Evolutionary conservation across 2,888 invertebrate genomes (phyloP).

Genomic region (Entomobrya multifasciata): DNA sequence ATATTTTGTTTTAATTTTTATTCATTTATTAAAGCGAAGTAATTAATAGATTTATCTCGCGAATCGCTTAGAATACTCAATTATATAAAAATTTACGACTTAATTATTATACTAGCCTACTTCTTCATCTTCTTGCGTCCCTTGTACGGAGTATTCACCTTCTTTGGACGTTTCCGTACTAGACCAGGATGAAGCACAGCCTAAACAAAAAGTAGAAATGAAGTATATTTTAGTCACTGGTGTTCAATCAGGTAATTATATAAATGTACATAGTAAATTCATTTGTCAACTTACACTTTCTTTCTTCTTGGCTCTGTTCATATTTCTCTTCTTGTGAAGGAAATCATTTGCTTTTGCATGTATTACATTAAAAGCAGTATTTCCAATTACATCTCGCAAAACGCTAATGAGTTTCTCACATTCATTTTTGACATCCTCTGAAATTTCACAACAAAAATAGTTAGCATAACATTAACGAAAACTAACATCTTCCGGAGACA

Average conservation of each 20-base stretch:
- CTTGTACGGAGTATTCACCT: conserved; percentile 42
- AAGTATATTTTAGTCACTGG: not conserved
- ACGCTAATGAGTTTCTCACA: conserved; percentile 68
- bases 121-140: conserved; percentile 60
- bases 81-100: not conserved
- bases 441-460: not conserved
- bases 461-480: not conserved
- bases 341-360: conserved; percentile 74
- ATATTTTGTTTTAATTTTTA: not conserved
- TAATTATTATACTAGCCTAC: conserved; percentile 21
- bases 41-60: not conserved
- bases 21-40: not conserved
- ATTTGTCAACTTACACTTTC: conserved; percentile 69
- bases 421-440: conserved; percentile 67
- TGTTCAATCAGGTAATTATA: not conserved
- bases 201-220: conserved; percentile 33
- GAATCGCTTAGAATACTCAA: not conserved
- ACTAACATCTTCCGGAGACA: not conserved
- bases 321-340: conserved; percentile 72
- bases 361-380: conserved; percentile 68
- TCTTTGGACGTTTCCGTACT: conserved; percentile 68
- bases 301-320: conserved; percentile 76
- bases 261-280: not conserved
- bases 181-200: conserved; percentile 71
- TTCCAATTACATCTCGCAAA: conserved; percentile 67